Evolutionary conservation across 2,888 invertebrate genomes (phyloP).

Genomic region (Orgyia antiqua): DNA sequence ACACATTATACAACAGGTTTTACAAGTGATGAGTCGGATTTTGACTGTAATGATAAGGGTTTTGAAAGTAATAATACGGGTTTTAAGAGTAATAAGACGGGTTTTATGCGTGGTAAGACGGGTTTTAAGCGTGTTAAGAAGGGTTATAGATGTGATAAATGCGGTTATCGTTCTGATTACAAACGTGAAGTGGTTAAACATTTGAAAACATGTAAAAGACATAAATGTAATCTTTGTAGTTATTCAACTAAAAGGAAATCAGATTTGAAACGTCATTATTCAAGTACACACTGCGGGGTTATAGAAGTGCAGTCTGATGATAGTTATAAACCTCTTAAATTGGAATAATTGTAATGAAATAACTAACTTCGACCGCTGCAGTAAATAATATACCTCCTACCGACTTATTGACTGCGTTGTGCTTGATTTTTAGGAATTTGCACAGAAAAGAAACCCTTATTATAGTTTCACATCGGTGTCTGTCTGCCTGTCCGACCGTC

Average conservation of each 20-base stretch:
- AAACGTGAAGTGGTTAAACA: slow-evolving; percentile 10
- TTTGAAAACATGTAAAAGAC: slow-evolving; percentile 9
- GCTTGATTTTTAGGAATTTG: too few species aligned
- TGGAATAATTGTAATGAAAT: too few species aligned
- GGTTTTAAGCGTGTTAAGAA: not conserved
- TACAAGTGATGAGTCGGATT: slow-evolving; percentile 16
- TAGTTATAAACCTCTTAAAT: too few species aligned
- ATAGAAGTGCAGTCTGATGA: slow-evolving; percentile 2
- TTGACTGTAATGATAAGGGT: slow-evolving; percentile 1
- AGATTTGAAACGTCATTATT: slow-evolving; percentile 37
- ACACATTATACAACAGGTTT: slow-evolving; percentile 3
- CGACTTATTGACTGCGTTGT: too few species aligned
- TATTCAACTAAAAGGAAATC: slow-evolving; percentile 34
- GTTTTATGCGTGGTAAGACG: too few species aligned
- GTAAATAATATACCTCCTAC: too few species aligned
- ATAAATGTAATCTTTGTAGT: slow-evolving; percentile 30
- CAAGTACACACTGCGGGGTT: slow-evolving; percentile 19
- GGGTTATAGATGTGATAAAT: slow-evolving; percentile 14
- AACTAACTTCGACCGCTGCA: too few species aligned
- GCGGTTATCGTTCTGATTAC: slow-evolving; percentile 6
- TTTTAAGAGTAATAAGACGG: not conserved
- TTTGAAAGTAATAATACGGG: not conserved
- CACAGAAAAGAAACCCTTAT: too few species aligned
- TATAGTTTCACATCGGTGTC: too few species aligned
- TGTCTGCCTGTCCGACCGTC: too few species aligned